phyloP scores from a whole-genome alignment of 2,888 invertebrate species.

The Mechanitis mazaeus region DNA sequence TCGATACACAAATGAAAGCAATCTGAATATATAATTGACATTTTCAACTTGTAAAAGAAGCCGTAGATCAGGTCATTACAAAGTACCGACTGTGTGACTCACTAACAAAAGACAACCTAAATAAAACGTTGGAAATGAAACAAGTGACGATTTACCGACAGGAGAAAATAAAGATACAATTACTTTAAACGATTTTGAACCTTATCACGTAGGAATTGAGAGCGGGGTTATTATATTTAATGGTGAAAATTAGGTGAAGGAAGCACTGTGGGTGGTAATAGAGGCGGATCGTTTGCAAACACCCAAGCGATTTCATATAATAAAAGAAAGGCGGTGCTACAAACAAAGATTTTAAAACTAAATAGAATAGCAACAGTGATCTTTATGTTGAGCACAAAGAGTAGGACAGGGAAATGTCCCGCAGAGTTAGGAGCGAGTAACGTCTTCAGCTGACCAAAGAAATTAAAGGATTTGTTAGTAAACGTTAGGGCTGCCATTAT shows the following conservation, averaged over 20 bases:
- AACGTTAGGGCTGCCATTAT: conserved; percentile 43
- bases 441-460: conserved; percentile 62
- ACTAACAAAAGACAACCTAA: conserved; percentile 56
- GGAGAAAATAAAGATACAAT: conserved; percentile 27
- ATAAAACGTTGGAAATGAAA: conserved; percentile 51
- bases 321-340: conserved; percentile 55
- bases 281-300: conserved; percentile 70
- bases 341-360: conserved; percentile 52
- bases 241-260: conserved; percentile 30
- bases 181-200: conserved; percentile 29
- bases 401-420: conserved; percentile 57
- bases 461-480: conserved; percentile 35
- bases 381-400: conserved; percentile 54
- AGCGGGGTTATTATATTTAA: conserved; percentile 15
- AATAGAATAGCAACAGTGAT: conserved; percentile 58
- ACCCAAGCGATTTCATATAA: conserved; percentile 45
- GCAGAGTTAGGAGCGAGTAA: conserved; percentile 52
- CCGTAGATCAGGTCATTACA: conserved; percentile 48
- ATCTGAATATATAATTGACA: conserved; percentile 47
- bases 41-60: conserved; percentile 42
- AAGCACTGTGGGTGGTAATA: conserved; percentile 59
- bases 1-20: conserved; percentile 32
- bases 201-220: conserved; percentile 24
- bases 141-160: conserved; percentile 49
- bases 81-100: conserved; percentile 57